Evolutionary conservation across 1,140 invertebrate genomes (phyloP).

Genomic region (Popillia japonica): DNA sequence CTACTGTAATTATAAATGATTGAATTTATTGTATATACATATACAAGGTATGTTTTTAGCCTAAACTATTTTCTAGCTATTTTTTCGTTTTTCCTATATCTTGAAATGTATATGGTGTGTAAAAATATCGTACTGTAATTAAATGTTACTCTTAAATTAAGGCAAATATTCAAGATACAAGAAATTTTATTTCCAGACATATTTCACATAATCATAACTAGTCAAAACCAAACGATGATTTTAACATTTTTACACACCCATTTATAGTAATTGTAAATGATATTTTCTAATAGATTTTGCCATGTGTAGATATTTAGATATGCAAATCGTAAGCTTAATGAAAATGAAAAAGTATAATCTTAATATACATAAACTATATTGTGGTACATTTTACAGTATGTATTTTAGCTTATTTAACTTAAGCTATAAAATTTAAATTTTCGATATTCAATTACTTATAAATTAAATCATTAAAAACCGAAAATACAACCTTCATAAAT

Average conservation of each 20-base stretch:
- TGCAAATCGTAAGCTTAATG: constrained; percentile 21
- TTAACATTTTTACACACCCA: constrained; percentile 29
- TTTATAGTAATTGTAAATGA: constrained; percentile 31
- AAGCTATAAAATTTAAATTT: not conserved
- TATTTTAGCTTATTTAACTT: constrained; percentile 13
- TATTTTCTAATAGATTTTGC: constrained; percentile 35
- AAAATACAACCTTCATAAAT: not conserved
- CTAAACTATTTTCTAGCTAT: not conserved
- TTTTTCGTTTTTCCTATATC: not conserved
- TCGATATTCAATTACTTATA: not conserved
- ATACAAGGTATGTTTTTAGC: not conserved
- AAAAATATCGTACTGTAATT: not conserved
- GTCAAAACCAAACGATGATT: not conserved
- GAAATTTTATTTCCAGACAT: not conserved
- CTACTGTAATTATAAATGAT: not conserved
- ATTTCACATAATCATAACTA: not conserved
- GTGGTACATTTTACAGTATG: not conserved
- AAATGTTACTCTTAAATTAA: not conserved
- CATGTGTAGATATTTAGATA: constrained; percentile 28
- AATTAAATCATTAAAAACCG: not conserved
- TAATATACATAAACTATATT: constrained; percentile 23
- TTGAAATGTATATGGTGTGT: constrained; percentile 11
- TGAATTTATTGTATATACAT: constrained; percentile 8
- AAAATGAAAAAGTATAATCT: constrained; percentile 19
- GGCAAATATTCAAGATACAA: not conserved